A percentile compares a stretch with the other conserved stretches of the same genome.
Evolutionary conservation across 2,888 invertebrate genomes (phyloP).

Genomic region (Philereme transversata): DNA sequence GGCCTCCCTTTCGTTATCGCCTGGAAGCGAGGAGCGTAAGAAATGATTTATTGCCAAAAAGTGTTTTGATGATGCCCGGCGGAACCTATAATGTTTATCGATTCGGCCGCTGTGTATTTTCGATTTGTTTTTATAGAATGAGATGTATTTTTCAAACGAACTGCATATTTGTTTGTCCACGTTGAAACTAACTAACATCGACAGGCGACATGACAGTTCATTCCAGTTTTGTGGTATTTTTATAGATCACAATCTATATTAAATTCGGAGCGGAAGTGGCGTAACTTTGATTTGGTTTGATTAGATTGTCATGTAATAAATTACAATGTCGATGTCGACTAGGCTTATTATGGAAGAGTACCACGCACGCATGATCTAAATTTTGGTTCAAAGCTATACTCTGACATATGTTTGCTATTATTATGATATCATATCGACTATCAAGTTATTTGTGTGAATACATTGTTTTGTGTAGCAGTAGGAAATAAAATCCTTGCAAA

Average conservation of each 20-base stretch:
- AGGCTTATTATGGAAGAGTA: slow-evolving; percentile 12
- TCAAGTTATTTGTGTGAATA: slow-evolving; percentile 13
- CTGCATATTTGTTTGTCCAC: slow-evolving; percentile 48
- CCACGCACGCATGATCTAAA: slow-evolving; percentile 1
- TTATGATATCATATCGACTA: slow-evolving; percentile 8
- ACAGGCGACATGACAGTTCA: slow-evolving; percentile 14
- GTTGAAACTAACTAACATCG: slow-evolving; percentile 11
- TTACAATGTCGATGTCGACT: slow-evolving; percentile 18
- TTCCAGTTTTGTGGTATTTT: slow-evolving; percentile 22
- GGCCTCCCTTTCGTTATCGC: slow-evolving; percentile 35
- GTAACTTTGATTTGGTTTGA: slow-evolving; percentile 28
- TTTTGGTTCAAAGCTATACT: neutral
- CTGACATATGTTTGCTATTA: slow-evolving; percentile 1
- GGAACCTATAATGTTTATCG: slow-evolving; percentile 33
- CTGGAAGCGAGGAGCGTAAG: slow-evolving; percentile 28
- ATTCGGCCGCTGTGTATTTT: slow-evolving; percentile 30
- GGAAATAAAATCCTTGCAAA: slow-evolving; percentile 13
- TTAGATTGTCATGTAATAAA: slow-evolving; percentile 29
- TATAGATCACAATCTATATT: slow-evolving; percentile 22
- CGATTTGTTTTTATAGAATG: slow-evolving; percentile 47
- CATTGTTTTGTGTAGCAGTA: slow-evolving; percentile 3
- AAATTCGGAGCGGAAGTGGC: slow-evolving; percentile 21
- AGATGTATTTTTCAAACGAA: slow-evolving; percentile 65
- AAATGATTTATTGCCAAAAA: slow-evolving; percentile 37
- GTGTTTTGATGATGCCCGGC: slow-evolving; percentile 28